A percentile compares a stretch with the other conserved stretches of the same genome.
These are phyloP conservation scores for Nothocercus julius DNA, from an alignment of 2,113 vertebrate genomes.

Conservation along the genomic window DNA sequence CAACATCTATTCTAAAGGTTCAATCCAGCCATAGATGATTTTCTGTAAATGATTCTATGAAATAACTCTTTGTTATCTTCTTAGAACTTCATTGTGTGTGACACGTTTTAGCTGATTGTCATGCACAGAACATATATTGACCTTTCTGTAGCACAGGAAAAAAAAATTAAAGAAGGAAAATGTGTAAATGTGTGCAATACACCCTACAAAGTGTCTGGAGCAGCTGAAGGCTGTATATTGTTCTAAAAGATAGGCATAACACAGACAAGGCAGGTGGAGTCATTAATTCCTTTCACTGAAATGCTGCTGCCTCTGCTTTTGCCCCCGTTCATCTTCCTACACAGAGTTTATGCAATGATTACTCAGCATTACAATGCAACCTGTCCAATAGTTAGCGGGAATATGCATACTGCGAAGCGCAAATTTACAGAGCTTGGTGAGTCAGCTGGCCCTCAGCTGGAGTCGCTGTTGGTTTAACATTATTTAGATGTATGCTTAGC, in stretches of 20 bases:
- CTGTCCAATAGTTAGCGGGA: background rate
- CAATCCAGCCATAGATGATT: background rate
- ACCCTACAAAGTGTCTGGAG: background rate
- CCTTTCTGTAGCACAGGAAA: background rate
- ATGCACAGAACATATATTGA: background rate
- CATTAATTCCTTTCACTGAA: background rate
- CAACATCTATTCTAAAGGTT: background rate
- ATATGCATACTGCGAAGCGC: background rate
- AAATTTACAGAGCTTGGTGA: constrained; percentile 20
- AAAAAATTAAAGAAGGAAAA: background rate
- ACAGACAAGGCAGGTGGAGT: background rate
- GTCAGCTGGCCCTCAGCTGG: constrained; percentile 62
- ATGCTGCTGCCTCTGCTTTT: background rate
- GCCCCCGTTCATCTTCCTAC: background rate
- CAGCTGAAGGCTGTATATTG: background rate
- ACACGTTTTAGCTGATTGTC: background rate
- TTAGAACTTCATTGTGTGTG: background rate
- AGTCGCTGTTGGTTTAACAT: constrained; percentile 40
- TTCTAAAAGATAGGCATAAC: background rate
- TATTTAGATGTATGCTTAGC: constrained; percentile 52
- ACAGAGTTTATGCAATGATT: background rate
- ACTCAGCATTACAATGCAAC: constrained; percentile 25
- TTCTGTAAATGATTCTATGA: background rate
- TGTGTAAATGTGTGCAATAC: background rate
- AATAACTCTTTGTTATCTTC: background rate